Conservation (phyloP, 2,113 vertebrate species). For the Chaetura pelagica region DNA sequence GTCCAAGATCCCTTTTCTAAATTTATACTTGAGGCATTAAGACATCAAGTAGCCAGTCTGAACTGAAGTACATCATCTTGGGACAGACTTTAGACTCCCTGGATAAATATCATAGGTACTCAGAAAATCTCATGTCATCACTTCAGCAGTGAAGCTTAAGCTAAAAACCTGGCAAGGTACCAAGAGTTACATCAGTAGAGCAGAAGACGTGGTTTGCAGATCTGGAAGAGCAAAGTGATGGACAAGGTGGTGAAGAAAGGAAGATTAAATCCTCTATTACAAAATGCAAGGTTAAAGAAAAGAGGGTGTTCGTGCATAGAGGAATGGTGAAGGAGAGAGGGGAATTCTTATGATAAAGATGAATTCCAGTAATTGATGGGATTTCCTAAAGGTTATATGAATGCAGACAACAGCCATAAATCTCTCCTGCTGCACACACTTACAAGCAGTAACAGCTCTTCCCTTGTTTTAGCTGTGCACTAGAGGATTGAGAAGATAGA, state of each 20-base stretch:
- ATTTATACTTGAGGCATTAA: not conserved
- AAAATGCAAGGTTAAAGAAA: not conserved
- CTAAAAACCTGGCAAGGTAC: constrained; percentile 2
- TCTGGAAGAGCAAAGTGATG: constrained; percentile 13
- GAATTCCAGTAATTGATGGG: not conserved
- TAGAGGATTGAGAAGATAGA: not conserved
- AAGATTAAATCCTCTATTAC: not conserved
- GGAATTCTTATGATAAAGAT: not conserved
- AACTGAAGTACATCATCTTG: not conserved
- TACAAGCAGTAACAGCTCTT: not conserved
- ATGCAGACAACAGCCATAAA: not conserved
- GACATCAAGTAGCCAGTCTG: not conserved
- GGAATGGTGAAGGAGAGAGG: not conserved
- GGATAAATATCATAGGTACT: not conserved
- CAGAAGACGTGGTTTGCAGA: not conserved
- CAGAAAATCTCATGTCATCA: constrained; percentile 3
- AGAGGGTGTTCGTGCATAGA: not conserved
- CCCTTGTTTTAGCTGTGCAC: not conserved
- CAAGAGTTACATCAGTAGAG: not conserved
- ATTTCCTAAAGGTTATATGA: not conserved
- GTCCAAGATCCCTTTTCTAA: not conserved
- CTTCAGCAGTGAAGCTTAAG: not conserved
- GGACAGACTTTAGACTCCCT: not conserved
- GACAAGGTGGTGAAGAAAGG: not conserved
- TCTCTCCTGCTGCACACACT: not conserved